Base-by-base conservation (phyloP, 2,797 vertebrate species). In the Peromyscus attwateri region DNA sequence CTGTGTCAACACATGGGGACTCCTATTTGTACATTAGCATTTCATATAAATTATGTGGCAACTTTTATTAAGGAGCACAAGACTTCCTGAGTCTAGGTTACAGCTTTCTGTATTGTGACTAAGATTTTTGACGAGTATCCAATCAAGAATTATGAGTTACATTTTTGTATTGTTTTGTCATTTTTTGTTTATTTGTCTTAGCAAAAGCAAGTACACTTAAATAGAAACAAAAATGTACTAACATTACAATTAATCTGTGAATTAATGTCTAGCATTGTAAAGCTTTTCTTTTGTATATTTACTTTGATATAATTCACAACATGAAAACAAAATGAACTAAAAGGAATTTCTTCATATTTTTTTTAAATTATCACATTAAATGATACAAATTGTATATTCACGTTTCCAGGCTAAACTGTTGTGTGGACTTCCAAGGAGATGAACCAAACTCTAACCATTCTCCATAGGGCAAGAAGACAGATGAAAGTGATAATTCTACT, bases 31-130 rank as follows among this genome's bases (percentile, higher is more conserved):
- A 71, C 1, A 84, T 87, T 52, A 73, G 17, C 71, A 91, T 91
- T 94, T 96, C 77, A 82, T 7, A 62, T 92, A 29, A 85, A 85
- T 91, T 92, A 64, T 93, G 52, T 85, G 49, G 11, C 7, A 91
- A 23, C 1, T 76, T 94, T 96, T 43, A 82, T 73, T 70, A 91
- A 77, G 4, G 11, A 89, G 89, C 17, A 71, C 10, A 92, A 87
- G 90, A 75, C 40, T 87, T 64, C 17, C n/a, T 94, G 43, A 93
- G 6, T 49, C 37, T 55, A 34, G 13, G 10, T 62, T 23, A 83
- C 5, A 79, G 8, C 2, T 92, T 95, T 88, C 5, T 60, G 55
- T 3, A 85, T 92, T 92, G 91, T 43, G 0, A 79, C 3, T 60
- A 83, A 92, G 21, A 77, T 29, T 90, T 83, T 92, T 93, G 21